Evolutionary conservation across 1,140 invertebrate genomes (phyloP).

Genomic region (Spodoptera frugiperda): DNA sequence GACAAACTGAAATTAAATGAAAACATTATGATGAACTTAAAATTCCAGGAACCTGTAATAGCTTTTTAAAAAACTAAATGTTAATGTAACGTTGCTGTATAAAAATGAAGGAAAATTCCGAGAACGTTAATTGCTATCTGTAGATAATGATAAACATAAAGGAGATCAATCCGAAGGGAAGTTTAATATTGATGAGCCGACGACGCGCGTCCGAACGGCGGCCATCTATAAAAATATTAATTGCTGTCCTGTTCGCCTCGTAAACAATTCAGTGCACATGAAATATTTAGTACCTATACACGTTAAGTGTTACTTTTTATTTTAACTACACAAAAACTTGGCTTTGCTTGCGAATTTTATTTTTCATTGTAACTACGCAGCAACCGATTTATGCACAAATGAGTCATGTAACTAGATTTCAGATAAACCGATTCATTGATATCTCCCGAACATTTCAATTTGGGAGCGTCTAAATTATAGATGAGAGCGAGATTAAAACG

Average conservation of each 20-base stretch:
- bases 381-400: background rate
- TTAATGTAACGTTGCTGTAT: slow-evolving; percentile 1
- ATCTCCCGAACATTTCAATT: slow-evolving; percentile 26
- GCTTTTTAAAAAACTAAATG: no score
- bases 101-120: slow-evolving; percentile 62
- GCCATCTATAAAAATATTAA: slow-evolving; percentile 78
- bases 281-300: slow-evolving; percentile 54
- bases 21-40: no score
- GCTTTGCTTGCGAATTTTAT: slow-evolving; percentile 9
- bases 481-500: slow-evolving; percentile 23
- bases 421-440: slow-evolving; percentile 14
- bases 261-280: slow-evolving; percentile 68
- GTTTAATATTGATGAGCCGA: slow-evolving; percentile 75
- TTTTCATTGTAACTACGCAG: background rate
- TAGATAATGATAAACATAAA: slow-evolving; percentile 64
- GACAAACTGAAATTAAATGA: no score
- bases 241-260: slow-evolving; percentile 72
- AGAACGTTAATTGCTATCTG: slow-evolving; percentile 51
- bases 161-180: slow-evolving; percentile 64
- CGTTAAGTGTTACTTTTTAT: slow-evolving; percentile 32
- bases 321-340: slow-evolving; percentile 1
- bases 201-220: slow-evolving; percentile 42
- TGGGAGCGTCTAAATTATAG: slow-evolving; percentile 14
- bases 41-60: no score
- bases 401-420: background rate